A percentile compares a stretch with the other conserved stretches of the same genome.
These are phyloP conservation scores for Gymnocypris eckloni DNA, from an alignment of 2,797 vertebrate genomes.

Conservation along the genomic window DNA sequence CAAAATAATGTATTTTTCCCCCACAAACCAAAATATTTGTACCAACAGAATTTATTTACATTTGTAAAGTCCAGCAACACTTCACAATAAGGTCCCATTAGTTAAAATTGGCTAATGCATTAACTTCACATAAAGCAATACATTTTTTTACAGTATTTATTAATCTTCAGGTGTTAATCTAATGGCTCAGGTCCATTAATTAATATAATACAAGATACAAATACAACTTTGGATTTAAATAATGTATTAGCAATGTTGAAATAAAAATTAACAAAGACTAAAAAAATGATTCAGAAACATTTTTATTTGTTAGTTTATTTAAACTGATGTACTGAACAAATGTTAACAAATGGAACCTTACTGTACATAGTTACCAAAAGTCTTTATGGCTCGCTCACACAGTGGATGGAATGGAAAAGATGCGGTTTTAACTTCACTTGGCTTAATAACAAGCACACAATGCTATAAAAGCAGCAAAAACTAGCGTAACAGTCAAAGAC, in stretches of 20 bases:
- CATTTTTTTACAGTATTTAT: neutral
- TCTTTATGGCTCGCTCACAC: neutral
- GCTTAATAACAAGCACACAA: neutral
- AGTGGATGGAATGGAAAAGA: neutral
- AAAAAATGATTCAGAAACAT: neutral
- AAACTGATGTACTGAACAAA: neutral
- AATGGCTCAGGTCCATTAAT: neutral
- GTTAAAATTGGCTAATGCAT: too few species aligned
- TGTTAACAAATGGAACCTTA: neutral
- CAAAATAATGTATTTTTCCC: neutral
- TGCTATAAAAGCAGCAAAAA: neutral
- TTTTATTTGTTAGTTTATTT: neutral
- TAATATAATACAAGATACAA: neutral
- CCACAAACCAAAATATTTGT: constrained; percentile 24
- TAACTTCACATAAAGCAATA: neutral
- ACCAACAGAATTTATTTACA: constrained; percentile 33
- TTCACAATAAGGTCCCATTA: neutral
- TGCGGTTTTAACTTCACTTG: neutral
- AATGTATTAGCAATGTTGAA: neutral
- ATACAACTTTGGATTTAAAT: constrained; percentile 12
- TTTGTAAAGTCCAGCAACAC: neutral
- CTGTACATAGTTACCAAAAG: neutral
- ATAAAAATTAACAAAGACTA: neutral
- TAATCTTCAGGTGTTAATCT: neutral
- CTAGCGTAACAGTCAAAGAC: neutral